phyloP scores from a whole-genome alignment of 2,113 vertebrate genomes.

The Calidris pugnax region DNA sequence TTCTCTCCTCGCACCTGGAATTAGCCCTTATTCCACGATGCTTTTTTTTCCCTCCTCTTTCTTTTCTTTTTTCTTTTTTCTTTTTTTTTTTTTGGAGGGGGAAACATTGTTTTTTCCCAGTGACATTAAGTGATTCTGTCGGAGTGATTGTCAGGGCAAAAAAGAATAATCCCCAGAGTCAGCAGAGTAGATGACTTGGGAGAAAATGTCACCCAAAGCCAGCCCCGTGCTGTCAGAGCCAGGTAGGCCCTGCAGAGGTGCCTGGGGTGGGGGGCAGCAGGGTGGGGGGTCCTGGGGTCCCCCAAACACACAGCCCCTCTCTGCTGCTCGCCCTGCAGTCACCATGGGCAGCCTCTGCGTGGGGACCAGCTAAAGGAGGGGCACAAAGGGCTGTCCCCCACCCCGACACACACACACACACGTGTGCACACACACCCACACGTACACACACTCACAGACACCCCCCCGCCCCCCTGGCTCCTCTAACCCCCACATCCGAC shows the following conservation, averaged over 20 bases:
- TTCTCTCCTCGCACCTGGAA: background rate
- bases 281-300: background rate
- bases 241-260: background rate
- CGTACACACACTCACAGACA: fast-evolving
- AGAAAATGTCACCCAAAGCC: fast-evolving
- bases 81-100: fast-evolving
- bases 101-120: fast-evolving
- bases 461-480: background rate
- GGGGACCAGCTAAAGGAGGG: background rate
- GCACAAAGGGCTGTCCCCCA: background rate
- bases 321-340: background rate
- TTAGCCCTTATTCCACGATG: background rate
- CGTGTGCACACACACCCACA: background rate
- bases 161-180: background rate
- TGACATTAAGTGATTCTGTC: fast-evolving
- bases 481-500: background rate
- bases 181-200: background rate
- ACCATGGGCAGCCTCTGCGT: fast-evolving
- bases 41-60: fast-evolving
- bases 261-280: background rate
- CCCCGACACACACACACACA: fast-evolving
- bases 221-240: background rate
- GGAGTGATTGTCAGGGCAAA: background rate
- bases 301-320: background rate
- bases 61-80: too few relatives aligned